Percentiles rank a stretch among this genome's conserved stretches.
phyloP scores from a whole-genome alignment of 2,888 invertebrate species.

The Stegana nigrithorax region DNA sequence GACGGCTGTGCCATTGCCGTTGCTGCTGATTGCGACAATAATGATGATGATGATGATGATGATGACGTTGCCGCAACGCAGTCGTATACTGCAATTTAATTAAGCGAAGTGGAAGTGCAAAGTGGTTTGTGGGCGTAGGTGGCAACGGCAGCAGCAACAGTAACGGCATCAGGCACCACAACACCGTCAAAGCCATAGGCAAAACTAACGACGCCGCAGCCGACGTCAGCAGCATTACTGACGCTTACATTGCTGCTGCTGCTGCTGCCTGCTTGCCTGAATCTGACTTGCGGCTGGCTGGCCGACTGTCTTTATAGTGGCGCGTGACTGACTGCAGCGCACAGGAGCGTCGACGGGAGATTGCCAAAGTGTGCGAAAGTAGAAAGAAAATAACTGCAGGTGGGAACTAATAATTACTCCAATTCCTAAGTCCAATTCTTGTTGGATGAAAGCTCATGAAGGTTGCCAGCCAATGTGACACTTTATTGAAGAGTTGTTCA shows the following conservation, averaged over 20 bases:
- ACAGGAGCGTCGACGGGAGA: background rate
- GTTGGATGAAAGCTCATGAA: too few species aligned
- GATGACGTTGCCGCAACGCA: conserved; percentile 7
- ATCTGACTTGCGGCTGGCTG: too few species aligned
- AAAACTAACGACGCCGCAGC: too few species aligned
- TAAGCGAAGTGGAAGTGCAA: conserved; percentile 52
- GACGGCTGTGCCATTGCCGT: background rate
- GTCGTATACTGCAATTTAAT: conserved; percentile 48
- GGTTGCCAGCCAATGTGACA: too few species aligned
- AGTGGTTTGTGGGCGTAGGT: conserved; percentile 2
- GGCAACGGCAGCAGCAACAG: conserved; percentile 1
- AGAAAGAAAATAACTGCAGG: too few species aligned
- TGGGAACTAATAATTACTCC: too few species aligned
- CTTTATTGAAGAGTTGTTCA: too few species aligned
- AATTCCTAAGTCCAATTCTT: too few species aligned
- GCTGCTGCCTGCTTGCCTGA: background rate
- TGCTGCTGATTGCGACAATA: background rate
- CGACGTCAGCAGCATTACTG: background rate
- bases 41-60: background rate
- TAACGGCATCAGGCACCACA: too few species aligned
- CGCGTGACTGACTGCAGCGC: background rate
- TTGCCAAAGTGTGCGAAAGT: too few species aligned
- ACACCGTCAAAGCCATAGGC: too few species aligned
- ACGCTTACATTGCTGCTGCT: background rate
- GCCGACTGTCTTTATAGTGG: conserved; percentile 3